These are phyloP conservation scores for Oryzias curvinotus DNA, from an alignment of 2,113 vertebrate genomes.

Conservation along the genomic window DNA sequence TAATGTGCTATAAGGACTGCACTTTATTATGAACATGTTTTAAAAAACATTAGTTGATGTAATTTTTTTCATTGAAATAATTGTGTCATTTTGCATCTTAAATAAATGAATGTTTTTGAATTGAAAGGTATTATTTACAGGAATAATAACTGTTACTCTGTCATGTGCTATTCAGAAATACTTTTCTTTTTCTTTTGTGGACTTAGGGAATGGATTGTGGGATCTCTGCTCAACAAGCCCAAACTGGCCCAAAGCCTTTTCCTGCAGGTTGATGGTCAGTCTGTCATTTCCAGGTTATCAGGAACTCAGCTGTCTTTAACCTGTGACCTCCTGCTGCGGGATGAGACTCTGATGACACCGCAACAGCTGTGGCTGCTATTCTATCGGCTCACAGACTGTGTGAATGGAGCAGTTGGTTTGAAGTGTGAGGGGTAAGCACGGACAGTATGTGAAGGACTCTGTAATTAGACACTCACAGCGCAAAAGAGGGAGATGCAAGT, in stretches of 20 bases:
- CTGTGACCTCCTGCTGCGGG: slow-evolving; percentile 59
- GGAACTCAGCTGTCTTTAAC: slow-evolving; percentile 50
- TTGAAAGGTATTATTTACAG: too few species aligned
- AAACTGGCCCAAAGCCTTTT: neutral
- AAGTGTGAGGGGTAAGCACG: slow-evolving; percentile 52
- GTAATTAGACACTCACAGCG: slow-evolving; percentile 65
- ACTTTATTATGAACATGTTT: too few species aligned
- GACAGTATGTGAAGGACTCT: slow-evolving; percentile 70
- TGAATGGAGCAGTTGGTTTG: slow-evolving; percentile 66
- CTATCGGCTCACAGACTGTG: slow-evolving; percentile 58
- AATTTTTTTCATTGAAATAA: too few species aligned
- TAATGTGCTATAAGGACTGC: too few species aligned
- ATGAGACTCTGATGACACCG: slow-evolving; percentile 59
- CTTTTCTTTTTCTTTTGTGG: too few species aligned
- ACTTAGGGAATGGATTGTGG: too few species aligned
- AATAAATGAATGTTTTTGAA: too few species aligned
- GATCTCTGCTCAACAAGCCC: too few species aligned
- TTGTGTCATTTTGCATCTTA: too few species aligned
- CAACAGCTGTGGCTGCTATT: slow-evolving; percentile 72
- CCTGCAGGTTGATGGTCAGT: slow-evolving; percentile 9
- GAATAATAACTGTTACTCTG: too few species aligned
- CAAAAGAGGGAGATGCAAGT: slow-evolving; percentile 40
- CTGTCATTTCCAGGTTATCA: slow-evolving; percentile 37
- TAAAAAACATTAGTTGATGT: too few species aligned
- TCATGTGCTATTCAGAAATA: too few species aligned